These are phyloP conservation scores for Trididemnum miniatum DNA, from an alignment of 23 tunicate species.

Conservation along the genomic window DNA sequence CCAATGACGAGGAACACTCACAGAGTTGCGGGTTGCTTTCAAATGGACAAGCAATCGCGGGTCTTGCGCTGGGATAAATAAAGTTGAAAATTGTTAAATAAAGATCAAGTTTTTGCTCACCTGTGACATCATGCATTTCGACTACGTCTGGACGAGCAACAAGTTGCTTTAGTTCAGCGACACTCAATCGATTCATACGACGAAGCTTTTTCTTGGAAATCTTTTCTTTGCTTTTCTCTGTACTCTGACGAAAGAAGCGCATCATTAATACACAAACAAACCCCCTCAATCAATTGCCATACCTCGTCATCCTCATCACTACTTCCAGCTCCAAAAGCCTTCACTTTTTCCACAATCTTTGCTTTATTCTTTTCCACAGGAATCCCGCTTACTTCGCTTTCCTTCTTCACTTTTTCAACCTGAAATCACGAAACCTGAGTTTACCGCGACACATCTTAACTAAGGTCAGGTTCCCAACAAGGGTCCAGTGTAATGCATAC, in stretches of 20 bases:
- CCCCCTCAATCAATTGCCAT: neutral
- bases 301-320: constrained; percentile 45
- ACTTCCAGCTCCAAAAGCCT: constrained; percentile 59
- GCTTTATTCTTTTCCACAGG: constrained; percentile 24
- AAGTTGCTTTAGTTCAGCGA: constrained; percentile 96
- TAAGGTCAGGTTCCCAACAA: too few species aligned
- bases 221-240: constrained; percentile 40
- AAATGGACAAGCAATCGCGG: constrained; percentile 89
- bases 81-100: neutral
- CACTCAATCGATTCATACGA: constrained; percentile 83
- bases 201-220: constrained; percentile 91
- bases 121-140: constrained; percentile 99
- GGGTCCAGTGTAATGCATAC: too few species aligned
- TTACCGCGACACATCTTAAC: neutral
- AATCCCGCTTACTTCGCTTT: neutral
- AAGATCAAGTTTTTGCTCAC: constrained; percentile 6
- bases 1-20: constrained; percentile 99
- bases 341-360: constrained; percentile 52
- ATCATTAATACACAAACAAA: neutral
- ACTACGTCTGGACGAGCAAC: constrained; percentile 95
- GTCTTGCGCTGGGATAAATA: constrained; percentile 78
- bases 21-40: constrained; percentile 94
- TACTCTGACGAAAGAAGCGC: too few species aligned
- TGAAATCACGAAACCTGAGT: neutral
- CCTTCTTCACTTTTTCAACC: constrained; percentile 50